phyloP scores from a whole-genome alignment of 2,113 vertebrate genomes.

The Heptranchias perlo region DNA sequence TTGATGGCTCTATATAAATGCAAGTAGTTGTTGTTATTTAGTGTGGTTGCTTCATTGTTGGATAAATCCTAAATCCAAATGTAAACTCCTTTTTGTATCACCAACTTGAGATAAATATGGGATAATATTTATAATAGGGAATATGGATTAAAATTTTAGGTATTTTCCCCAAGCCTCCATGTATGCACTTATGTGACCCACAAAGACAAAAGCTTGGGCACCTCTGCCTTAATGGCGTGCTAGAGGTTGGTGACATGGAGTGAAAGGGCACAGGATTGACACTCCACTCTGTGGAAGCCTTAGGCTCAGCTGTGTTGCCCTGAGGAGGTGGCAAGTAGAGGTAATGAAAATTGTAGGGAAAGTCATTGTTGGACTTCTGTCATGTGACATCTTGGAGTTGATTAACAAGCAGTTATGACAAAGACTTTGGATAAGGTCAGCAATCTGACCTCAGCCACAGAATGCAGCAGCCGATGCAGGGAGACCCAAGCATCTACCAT shows the following conservation, averaged over 20 bases:
- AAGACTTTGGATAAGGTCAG: neutral
- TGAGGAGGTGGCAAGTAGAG: neutral
- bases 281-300: neutral
- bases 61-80: too few species aligned
- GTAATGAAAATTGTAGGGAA: neutral
- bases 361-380: neutral
- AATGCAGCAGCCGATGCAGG: neutral
- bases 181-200: neutral
- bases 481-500: too few species aligned
- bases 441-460: neutral
- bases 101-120: too few species aligned
- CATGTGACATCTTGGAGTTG: neutral
- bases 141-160: too few species aligned
- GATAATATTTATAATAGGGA: too few species aligned
- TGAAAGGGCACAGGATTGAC: neutral
- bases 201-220: neutral
- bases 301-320: neutral
- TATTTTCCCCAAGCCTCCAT: too few species aligned
- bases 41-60: too few species aligned
- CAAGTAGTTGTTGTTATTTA: too few species aligned
- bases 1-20: too few species aligned
- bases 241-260: neutral
- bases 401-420: neutral
- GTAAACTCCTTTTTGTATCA: too few species aligned
- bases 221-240: neutral